These are phyloP conservation scores for Heloderma charlesbogerti DNA, from an alignment of 2,113 vertebrate species.

Conservation along the genomic window DNA sequence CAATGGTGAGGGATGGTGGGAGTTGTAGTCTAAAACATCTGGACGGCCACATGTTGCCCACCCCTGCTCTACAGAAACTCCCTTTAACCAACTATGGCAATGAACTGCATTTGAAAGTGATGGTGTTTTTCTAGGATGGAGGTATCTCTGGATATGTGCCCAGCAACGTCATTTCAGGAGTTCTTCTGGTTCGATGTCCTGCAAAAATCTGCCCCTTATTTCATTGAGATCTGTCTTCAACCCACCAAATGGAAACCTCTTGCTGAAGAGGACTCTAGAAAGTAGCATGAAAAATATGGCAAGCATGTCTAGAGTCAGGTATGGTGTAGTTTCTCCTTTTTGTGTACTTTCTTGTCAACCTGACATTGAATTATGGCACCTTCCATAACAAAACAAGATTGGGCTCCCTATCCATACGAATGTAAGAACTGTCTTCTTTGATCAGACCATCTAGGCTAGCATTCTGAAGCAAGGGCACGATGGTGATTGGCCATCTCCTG, in stretches of 20 bases:
- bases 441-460: neutral
- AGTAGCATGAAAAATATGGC: neutral
- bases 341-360: neutral
- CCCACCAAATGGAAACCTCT: neutral
- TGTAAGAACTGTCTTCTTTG: neutral
- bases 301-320: neutral
- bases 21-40: too few species aligned
- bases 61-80: neutral
- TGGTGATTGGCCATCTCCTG: neutral
- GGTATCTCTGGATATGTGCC: conserved; percentile 17
- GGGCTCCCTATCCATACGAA: neutral
- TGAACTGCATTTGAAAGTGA: neutral
- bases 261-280: conserved; percentile 4
- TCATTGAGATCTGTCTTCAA: neutral
- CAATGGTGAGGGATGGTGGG: too few species aligned
- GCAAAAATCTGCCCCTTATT: neutral
- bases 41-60: too few species aligned
- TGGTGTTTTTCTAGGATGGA: conserved; percentile 35
- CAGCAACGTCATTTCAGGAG: neutral
- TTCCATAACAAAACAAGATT: neutral
- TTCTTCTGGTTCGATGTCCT: neutral
- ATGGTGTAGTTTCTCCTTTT: neutral
- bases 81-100: neutral
- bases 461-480: neutral
- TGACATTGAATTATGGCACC: neutral